A percentile compares a stretch with the other conserved stretches of the same genome.
phyloP scores from a whole-genome alignment of 2,888 invertebrate species.

The Macrosoma leucophasiata region DNA sequence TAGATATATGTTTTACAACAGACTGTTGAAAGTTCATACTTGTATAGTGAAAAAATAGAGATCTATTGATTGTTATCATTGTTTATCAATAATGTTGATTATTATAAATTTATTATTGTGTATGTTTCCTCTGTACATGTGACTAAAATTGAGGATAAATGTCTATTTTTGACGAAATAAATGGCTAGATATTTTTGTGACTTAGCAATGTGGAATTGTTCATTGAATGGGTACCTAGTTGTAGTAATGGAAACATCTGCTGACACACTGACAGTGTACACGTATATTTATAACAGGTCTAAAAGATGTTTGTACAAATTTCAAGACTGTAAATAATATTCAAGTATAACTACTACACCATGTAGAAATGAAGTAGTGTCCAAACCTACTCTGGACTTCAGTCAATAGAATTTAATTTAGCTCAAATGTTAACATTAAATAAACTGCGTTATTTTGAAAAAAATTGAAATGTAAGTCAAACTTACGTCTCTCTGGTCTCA shows the following conservation, averaged over 20 bases:
- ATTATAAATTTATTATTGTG: conserved; percentile 70
- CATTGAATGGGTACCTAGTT: conserved; percentile 58
- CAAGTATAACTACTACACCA: conserved; percentile 27
- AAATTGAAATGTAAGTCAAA: too few relatives aligned
- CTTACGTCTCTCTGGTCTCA: too few relatives aligned
- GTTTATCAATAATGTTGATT: conserved; percentile 69
- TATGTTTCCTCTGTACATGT: conserved; percentile 65
- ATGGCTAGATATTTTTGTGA: conserved; percentile 68
- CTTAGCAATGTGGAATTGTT: conserved; percentile 62
- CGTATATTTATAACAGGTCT: conserved; percentile 49
- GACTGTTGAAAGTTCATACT: conserved; percentile 63
- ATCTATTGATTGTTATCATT: conserved; percentile 71
- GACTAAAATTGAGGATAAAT: conserved; percentile 56
- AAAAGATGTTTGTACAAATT: conserved; percentile 63
- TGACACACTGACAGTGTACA: conserved; percentile 45
- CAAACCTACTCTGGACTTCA: too few relatives aligned
- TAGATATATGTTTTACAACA: conserved; percentile 50
- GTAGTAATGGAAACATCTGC: conserved; percentile 50
- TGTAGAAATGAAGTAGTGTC: too few relatives aligned
- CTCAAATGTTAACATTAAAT: too few relatives aligned
- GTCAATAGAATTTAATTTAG: too few relatives aligned
- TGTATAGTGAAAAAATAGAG: conserved; percentile 59
- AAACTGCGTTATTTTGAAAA: too few relatives aligned
- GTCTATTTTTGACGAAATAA: conserved; percentile 68
- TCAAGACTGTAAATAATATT: conserved; percentile 62